Base-by-base conservation (phyloP, 2,888 invertebrate species). In the Linyphia triangularis region DNA sequence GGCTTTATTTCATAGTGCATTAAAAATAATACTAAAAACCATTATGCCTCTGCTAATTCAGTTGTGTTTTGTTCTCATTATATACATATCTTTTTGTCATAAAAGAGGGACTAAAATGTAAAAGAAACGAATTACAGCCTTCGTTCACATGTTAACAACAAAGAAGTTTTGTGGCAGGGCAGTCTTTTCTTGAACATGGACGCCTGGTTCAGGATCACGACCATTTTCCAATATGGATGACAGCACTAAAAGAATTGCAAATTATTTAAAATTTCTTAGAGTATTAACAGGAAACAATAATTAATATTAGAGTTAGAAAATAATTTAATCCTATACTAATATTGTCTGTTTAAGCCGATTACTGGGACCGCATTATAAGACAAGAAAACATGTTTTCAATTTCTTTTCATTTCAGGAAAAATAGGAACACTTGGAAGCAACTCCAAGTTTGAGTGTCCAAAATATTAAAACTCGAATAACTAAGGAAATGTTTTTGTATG, bases 91-190 rank as follows among this genome's bases (percentile, higher is more conserved):
- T 61, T 26, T 10, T 16, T 22, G 16, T 16, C 51, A 51, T 5
- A 13, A 67, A 67, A 59, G 22, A 33, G 40, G 37, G 33, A 26
- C 19, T 40, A 63, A 28, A 40, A 22, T 22, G 40, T 33, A 77
- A 67, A 40, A 59, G 73, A 43, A 67, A 33, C 37, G 61, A 79
- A 73, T 65, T 65, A 86, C 30, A 43, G 33, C 51, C 22, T 69
- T 13, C 10, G 37, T 81, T 88, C 75, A 88, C 88, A 88, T 88
- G 83, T 88, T 83, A 43, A 88, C 88, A 83, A 88, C 83, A 65
- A 88, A 88, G 51, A 88, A 88, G 40, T 88, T 88, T 70, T 88
- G 88, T 78, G 88, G 88, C 78, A 88, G 57, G 69, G 88, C 51
- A 10, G 40, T 22, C 67, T 79, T 79, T 24, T 79, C 78, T 69